Evolutionary conservation across 2,888 invertebrate species (phyloP).

Genomic region (Phaonia tiefii): DNA sequence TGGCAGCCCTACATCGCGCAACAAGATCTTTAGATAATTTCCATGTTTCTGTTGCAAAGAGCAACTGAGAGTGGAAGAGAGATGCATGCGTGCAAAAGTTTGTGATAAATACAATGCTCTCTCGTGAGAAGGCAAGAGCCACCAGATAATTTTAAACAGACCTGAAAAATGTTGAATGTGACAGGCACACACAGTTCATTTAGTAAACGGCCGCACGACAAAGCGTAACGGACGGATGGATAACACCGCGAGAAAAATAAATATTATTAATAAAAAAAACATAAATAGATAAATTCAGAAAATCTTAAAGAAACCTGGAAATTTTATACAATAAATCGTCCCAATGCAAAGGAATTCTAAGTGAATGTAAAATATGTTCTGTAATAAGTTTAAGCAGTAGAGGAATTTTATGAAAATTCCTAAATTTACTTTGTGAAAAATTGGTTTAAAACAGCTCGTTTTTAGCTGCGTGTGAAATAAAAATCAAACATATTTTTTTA

Average conservation of each 20-base stretch:
- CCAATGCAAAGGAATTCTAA: background rate
- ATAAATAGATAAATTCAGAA: conserved; percentile 20
- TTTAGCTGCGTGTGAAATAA: conserved; percentile 47
- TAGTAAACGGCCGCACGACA: conserved; percentile 64
- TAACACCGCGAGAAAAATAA: conserved; percentile 39
- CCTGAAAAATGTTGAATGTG: conserved; percentile 19
- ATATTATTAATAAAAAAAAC: conserved; percentile 31
- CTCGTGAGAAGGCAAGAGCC: conserved; percentile 4
- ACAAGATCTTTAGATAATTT: conserved; percentile 61
- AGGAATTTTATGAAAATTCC: conserved; percentile 34
- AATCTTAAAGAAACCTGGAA: conserved; percentile 32
- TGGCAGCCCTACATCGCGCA: conserved; percentile 19
- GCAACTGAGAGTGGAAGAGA: background rate
- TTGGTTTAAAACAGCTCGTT: conserved; percentile 55
- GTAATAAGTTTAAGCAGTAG: background rate
- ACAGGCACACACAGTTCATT: conserved; percentile 63
- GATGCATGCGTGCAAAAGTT: background rate
- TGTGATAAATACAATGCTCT: background rate
- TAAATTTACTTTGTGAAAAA: conserved; percentile 50
- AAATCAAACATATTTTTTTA: conserved; percentile 69
- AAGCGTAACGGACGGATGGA: conserved; percentile 53
- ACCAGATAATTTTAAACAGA: background rate
- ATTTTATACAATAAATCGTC: conserved; percentile 18
- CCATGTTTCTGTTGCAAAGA: too few relatives aligned
- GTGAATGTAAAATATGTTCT: too few relatives aligned